phyloP scores from a whole-genome alignment of 2,888 invertebrate species.

The Hirtodrosophila trivittata region DNA sequence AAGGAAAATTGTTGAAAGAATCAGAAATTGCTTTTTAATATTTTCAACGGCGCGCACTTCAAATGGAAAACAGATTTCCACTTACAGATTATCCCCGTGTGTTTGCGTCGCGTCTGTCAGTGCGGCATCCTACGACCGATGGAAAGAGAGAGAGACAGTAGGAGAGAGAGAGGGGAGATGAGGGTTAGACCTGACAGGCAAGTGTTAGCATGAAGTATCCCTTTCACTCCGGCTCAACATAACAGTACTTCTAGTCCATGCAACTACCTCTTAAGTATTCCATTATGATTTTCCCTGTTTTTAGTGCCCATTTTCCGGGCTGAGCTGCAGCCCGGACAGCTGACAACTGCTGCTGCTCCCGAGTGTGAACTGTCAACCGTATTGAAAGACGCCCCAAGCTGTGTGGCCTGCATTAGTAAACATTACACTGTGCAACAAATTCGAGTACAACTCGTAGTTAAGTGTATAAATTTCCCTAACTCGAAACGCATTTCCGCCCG shows the following conservation, averaged over 20 bases:
- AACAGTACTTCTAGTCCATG: too few species aligned
- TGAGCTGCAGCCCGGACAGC: slow-evolving; percentile 26
- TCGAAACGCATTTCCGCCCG: slow-evolving; percentile 41
- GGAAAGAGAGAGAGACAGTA: background rate
- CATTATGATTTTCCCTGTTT: slow-evolving; percentile 26
- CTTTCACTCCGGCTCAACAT: too few species aligned
- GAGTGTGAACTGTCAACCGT: slow-evolving; percentile 46
- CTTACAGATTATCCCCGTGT: slow-evolving; percentile 61
- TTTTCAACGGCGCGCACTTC: slow-evolving; percentile 61
- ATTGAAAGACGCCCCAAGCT: slow-evolving; percentile 12
- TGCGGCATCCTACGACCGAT: slow-evolving; percentile 31
- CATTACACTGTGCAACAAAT: background rate
- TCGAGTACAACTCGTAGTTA: slow-evolving; percentile 3
- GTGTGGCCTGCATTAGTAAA: slow-evolving; percentile 53
- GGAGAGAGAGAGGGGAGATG: background rate
- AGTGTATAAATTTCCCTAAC: background rate
- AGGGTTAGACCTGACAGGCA: slow-evolving; percentile 23
- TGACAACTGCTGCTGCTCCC: slow-evolving; percentile 37
- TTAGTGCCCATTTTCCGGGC: slow-evolving; percentile 25
- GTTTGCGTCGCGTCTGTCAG: too few species aligned
- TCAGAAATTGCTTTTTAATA: slow-evolving; percentile 72
- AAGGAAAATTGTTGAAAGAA: slow-evolving; percentile 38
- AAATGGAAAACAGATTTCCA: slow-evolving; percentile 62
- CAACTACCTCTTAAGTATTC: slow-evolving; percentile 6
- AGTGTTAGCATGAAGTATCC: slow-evolving; percentile 33